phyloP scores from a whole-genome alignment of 2,113 vertebrate species.

The Solenodon paradoxus region DNA sequence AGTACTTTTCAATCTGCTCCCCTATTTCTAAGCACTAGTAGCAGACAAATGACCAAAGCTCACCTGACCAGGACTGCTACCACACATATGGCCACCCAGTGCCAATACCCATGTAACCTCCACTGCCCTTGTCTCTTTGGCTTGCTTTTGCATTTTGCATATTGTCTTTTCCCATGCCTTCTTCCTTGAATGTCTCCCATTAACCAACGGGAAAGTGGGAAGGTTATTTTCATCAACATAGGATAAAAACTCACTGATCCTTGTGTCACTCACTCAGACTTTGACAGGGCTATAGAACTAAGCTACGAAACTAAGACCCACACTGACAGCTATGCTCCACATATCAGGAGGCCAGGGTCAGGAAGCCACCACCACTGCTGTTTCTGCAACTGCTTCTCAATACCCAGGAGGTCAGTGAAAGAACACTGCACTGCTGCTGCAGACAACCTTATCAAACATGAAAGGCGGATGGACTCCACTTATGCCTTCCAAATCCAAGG shows the following conservation, averaged over 20 bases:
- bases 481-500: not conserved
- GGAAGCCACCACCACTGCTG: not conserved
- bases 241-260: not conserved
- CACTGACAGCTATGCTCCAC: not conserved
- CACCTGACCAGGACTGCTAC: no score
- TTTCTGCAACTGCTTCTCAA: not conserved
- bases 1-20: not conserved
- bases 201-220: not conserved
- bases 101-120: not conserved
- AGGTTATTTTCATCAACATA: not conserved
- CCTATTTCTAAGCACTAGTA: not conserved
- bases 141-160: not conserved
- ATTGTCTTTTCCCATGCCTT: not conserved
- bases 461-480: not conserved
- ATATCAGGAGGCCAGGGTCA: not conserved
- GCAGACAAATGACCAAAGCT: no score
- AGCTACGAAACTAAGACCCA: not conserved
- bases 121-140: not conserved
- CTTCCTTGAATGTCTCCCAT: not conserved
- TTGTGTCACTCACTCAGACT: not conserved
- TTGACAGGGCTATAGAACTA: not conserved
- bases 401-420: not conserved
- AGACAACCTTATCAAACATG: not conserved
- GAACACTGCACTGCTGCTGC: accelerated
- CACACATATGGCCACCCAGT: no score